Conservation (phyloP, 2,888 invertebrate species). For the Ommatoiulus sabulosus region DNA sequence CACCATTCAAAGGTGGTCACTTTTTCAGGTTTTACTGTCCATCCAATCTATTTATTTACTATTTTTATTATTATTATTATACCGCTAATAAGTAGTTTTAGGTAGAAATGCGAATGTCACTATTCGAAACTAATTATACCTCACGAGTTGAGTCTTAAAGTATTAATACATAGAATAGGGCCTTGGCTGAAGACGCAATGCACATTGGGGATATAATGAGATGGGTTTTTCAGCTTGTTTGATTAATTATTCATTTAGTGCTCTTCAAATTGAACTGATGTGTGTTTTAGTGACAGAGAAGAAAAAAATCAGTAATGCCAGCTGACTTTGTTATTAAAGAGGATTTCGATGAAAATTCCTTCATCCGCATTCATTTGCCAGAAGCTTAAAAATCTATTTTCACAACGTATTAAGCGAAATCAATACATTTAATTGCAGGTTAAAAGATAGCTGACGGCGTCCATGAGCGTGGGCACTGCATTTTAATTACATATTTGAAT, state of each 20-base stretch:
- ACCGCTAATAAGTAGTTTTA: no score
- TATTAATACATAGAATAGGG: no score
- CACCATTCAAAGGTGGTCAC: no score
- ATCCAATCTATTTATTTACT: no score
- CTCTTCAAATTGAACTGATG: background rate
- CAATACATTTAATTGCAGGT: background rate
- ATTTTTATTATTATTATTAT: no score
- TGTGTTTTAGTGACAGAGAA: background rate
- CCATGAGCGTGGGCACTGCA: background rate
- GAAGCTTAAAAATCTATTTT: background rate
- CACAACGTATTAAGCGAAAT: background rate
- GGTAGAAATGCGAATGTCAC: no score
- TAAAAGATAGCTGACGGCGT: background rate
- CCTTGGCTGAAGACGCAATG: no score
- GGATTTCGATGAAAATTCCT: background rate
- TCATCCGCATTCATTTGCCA: background rate
- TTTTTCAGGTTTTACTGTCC: no score
- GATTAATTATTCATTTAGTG: background rate
- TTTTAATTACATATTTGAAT: constrained; percentile 1
- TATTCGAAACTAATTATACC: no score
- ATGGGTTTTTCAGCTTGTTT: background rate
- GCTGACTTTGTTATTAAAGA: background rate
- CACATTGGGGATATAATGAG: no score
- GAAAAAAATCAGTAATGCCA: background rate
- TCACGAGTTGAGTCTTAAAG: no score